Evolutionary conservation across 2,113 vertebrate species (phyloP).

Genomic region (Zapornia atra): DNA sequence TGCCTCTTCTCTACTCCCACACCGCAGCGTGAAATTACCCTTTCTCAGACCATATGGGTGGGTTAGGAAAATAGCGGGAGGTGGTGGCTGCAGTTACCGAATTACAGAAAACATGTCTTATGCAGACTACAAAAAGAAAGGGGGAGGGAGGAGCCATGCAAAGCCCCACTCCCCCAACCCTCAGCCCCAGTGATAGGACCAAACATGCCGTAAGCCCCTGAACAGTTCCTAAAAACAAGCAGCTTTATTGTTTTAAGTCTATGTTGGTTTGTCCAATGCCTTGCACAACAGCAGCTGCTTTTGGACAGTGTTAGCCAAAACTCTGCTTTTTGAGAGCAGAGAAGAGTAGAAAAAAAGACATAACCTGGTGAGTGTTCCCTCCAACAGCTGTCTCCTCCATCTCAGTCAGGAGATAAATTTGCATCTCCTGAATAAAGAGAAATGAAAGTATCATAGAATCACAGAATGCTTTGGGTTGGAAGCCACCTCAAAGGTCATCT

Average conservation of each 20-base stretch:
- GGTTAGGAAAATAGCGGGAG: not conserved
- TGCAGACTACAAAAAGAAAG: not conserved
- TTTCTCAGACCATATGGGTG: not conserved
- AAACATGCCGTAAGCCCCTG: not conserved
- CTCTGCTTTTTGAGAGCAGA: not conserved
- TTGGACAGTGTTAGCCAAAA: not conserved
- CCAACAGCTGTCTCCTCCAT: not conserved
- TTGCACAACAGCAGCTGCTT: not conserved
- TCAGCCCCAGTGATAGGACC: not conserved
- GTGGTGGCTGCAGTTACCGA: not conserved
- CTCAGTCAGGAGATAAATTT: not conserved
- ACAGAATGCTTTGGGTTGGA: too few species aligned
- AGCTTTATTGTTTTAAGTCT: not conserved
- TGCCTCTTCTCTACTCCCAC: not conserved
- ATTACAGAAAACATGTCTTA: not conserved
- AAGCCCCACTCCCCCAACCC: not conserved
- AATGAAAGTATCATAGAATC: not conserved
- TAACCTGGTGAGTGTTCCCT: rapidly evolving
- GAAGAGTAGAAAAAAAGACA: not conserved
- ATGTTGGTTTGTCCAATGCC: not conserved
- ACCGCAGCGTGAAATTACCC: rapidly evolving
- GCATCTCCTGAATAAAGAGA: not conserved
- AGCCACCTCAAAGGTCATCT: too few species aligned
- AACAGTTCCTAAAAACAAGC: not conserved
- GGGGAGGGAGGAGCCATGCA: not conserved